Base-by-base conservation (phyloP, 1,140 invertebrate genomes). In the Plutomurus gul region DNA sequence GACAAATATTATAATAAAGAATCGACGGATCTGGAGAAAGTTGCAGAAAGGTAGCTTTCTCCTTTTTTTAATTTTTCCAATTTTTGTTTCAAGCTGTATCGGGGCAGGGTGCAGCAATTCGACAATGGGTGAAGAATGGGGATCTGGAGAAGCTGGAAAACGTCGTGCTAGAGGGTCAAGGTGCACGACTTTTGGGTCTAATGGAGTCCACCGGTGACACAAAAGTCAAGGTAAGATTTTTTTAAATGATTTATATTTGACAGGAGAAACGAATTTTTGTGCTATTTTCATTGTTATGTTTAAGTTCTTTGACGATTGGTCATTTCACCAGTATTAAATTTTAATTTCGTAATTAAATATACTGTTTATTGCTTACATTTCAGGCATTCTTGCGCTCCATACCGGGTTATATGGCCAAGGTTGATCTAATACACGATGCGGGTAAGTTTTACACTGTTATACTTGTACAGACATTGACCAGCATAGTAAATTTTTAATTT, bases 91-190 rank as follows among this genome's bases (percentile, higher is more conserved):
- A 51, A 82, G 81, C 81, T 18, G 77, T 82, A 16, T 82, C 81
- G 16, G 78, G 81, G 4, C 75, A 76, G 37, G 81, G 81, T 47
- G 78, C 73, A 30, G 79, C 78, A 18, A 82, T 82, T 47, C 51
- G 81, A 43, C 81, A 82, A 78, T 82, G 78, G 80, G 78, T 83
- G 7, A 77, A 77, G 65, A 60, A 89, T 33, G 93, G 93, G 3
- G 91, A 92, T 72, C 86, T 93, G 13, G 91, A 92, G 46, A 93
- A 92, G 84, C 87, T 95, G 77, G 92, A 94, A 87, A 89, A 93
- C 84, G 87, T 93, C 0, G 91, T 95, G 1, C 86, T 94, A 10
- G 92, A 93, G 79, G 94, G 94, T 1, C 92, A 93, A 86, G 93
- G 93, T 25, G 89, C 89, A 39, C 89, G 92, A 81, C 86, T 94